A percentile compares a stretch with the other conserved stretches of the same genome.
phyloP scores from a whole-genome alignment of 1,140 invertebrate species.

The Acarapis woodi region DNA sequence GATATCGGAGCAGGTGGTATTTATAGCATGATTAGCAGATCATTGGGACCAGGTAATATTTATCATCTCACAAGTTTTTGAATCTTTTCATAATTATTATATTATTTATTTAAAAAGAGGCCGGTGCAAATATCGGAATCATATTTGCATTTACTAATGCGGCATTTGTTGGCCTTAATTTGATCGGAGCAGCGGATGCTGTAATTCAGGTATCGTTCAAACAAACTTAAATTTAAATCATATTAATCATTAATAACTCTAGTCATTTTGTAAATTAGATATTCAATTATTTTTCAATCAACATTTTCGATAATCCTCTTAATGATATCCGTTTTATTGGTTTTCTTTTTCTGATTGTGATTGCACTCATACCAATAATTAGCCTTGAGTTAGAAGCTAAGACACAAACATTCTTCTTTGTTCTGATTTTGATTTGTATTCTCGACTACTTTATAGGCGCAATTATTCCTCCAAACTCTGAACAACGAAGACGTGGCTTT shows the following conservation, averaged over 20 bases:
- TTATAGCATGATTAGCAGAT: constrained; percentile 28
- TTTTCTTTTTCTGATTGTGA: constrained; percentile 17
- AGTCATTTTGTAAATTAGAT: neutral
- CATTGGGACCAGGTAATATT: constrained; percentile 28
- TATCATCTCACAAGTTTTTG: too few species aligned
- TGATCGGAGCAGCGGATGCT: constrained; percentile 19
- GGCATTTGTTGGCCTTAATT: constrained; percentile 27
- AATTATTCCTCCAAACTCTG: neutral
- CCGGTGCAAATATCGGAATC: constrained; percentile 29
- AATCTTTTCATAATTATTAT: too few species aligned
- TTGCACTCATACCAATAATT: constrained; percentile 19
- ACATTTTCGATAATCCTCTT: constrained; percentile 1
- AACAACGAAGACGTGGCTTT: constrained; percentile 3
- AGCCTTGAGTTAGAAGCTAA: constrained; percentile 3
- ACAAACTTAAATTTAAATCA: neutral
- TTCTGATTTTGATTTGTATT: constrained; percentile 1
- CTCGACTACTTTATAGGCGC: constrained; percentile 5
- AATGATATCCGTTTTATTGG: constrained; percentile 13
- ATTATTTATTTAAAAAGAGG: too few species aligned
- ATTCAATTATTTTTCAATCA: neutral
- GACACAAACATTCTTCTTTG: constrained; percentile 4
- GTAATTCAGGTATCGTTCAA: constrained; percentile 3
- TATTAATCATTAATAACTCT: neutral
- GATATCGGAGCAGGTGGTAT: constrained; percentile 15
- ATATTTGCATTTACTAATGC: constrained; percentile 31